phyloP scores from a whole-genome alignment of 2,113 vertebrate species.

The Syngnathus typhle region DNA sequence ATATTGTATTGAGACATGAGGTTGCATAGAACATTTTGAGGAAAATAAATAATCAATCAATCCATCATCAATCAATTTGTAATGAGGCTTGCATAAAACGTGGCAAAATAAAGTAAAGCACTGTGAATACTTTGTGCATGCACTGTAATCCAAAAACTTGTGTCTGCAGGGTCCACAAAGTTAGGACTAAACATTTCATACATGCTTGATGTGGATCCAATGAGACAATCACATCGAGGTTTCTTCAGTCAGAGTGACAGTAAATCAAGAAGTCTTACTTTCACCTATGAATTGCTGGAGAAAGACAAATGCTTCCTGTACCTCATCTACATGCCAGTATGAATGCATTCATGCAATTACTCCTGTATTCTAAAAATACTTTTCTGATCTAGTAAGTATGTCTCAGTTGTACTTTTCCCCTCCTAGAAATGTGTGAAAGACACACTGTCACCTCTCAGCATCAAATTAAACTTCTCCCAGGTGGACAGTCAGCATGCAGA shows the following conservation, averaged over 20 bases:
- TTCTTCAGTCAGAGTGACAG: slow-evolving; percentile 37
- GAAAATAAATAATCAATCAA: no score
- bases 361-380: not conserved
- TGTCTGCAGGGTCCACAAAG: slow-evolving; percentile 6
- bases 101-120: not conserved
- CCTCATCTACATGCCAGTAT: slow-evolving; percentile 55
- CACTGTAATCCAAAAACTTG: not conserved
- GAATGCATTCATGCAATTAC: not conserved
- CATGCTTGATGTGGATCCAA: slow-evolving; percentile 65
- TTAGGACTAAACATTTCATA: slow-evolving; percentile 58
- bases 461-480: slow-evolving; percentile 70
- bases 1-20: no score
- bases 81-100: not conserved
- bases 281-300: not conserved
- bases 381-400: not conserved
- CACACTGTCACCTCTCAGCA: slow-evolving; percentile 65
- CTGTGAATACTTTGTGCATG: not conserved
- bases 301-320: slow-evolving; percentile 40
- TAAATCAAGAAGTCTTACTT: slow-evolving; percentile 6
- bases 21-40: no score
- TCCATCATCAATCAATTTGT: not conserved
- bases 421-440: slow-evolving; percentile 71
- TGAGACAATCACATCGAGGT: slow-evolving; percentile 53
- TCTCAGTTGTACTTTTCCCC: not conserved
- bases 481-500: slow-evolving; percentile 7